These are phyloP conservation scores for Dendrocincla tyrannina DNA, from an alignment of 2,797 vertebrate species.

Conservation along the genomic window DNA sequence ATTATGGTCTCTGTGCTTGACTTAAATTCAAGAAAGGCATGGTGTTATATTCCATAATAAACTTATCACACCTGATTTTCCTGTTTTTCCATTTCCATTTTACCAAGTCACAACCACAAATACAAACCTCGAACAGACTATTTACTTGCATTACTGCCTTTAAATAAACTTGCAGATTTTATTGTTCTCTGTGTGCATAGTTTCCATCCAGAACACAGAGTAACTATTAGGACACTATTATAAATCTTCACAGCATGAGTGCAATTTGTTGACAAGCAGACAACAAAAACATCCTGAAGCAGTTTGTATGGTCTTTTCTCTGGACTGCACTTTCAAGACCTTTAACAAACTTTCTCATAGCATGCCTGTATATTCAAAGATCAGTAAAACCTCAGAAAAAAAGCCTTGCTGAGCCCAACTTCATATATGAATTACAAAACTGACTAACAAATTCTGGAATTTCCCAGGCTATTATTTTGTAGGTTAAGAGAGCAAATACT, in stretches of 20 bases:
- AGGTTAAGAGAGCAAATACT: neutral
- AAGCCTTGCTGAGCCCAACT: neutral
- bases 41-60: neutral
- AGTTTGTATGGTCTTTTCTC: constrained; percentile 27
- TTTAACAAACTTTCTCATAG: neutral
- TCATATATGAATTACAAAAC: neutral
- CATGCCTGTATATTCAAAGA: neutral
- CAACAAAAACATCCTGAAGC: constrained; percentile 24
- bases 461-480: neutral
- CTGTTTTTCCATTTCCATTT: neutral
- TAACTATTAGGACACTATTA: neutral
- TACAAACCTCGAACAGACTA: neutral
- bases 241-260: neutral
- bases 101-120: neutral
- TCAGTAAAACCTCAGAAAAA: neutral
- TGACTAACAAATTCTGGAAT: neutral
- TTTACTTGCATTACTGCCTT: neutral
- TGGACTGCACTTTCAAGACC: neutral
- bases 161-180: neutral
- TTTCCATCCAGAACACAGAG: neutral
- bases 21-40: neutral
- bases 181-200: neutral
- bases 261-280: constrained; percentile 37
- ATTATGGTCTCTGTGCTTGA: neutral
- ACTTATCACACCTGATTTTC: neutral